Base-by-base conservation (phyloP, 53 echinoderm and acorn worm species). In the Luidia sarsii region DNA sequence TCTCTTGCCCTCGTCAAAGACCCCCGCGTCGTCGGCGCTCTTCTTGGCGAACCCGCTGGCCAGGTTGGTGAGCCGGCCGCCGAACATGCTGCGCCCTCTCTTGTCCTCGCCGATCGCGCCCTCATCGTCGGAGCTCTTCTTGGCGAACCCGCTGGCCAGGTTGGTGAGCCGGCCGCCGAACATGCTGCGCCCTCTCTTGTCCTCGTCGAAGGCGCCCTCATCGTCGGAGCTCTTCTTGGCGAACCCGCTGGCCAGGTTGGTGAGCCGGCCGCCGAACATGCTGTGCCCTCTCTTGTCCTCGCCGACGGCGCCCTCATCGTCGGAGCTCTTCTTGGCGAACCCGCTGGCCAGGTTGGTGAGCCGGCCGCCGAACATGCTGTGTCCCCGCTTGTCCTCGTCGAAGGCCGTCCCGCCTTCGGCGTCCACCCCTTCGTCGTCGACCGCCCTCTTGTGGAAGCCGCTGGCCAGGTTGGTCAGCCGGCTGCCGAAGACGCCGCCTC, bases 251-350 rank as follows among this genome's bases (percentile, higher is more conserved):
- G 18, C 32, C 22, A 70, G 16, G 8, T 70, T 15, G 53, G 70
- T 70, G 21, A 70, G 18, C n/a, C 50, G 50, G 10, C 28, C 16
- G 7, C 51, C 50, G 1, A 73, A 41, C 1, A 28, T 16, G 7
- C 38, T 16, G 57, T 43, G 73, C 35, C 57, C 57, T 57, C 73
- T 73, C 50, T 73, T 73, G 38, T 73, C 57, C 8, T 57, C 73
- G 15, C 39, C 21, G 10, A 20, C 23, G 7, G 28, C 43, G 57
- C 55, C 57, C 2, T 52, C 32, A 25, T 38, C 57, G 9, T 73
- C 57, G 41, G 55, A 37, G 23, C 25, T 57, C 15, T 57, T 21
- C 38, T 73, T 73, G 20, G 33, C 0, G 25, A 74, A 74, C 1
- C 74, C 74, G 39, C 74, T 74, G 8, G 15, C 41, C 14, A 74